These are phyloP conservation scores for Lamprologus ornatipinnis DNA, from an alignment of 2,113 vertebrate genomes.

Conservation along the genomic window DNA sequence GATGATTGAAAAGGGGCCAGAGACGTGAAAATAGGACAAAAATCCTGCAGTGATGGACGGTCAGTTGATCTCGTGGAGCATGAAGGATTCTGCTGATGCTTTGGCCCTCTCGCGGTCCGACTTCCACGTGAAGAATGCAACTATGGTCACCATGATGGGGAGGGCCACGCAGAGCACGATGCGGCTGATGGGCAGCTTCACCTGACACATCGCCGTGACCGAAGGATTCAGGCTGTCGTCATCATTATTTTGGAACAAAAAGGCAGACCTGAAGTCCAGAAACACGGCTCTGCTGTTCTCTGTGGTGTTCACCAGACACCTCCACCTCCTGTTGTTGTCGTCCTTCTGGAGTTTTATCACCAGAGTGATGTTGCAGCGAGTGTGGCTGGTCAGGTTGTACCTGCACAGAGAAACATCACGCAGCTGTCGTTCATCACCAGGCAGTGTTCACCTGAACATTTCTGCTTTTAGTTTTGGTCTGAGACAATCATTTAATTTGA, in stretches of 20 bases:
- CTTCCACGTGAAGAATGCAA: background rate
- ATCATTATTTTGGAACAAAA: background rate
- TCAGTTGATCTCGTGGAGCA: background rate
- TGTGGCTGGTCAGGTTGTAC: background rate
- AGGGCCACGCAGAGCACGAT: slow-evolving; percentile 22
- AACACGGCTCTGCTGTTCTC: background rate
- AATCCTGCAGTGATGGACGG: background rate
- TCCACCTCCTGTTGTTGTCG: slow-evolving; percentile 34
- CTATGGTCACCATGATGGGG: slow-evolving; percentile 13
- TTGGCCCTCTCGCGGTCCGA: background rate
- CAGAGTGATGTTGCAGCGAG: slow-evolving; percentile 21
- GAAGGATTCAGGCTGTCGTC: fast-evolving
- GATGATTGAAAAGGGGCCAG: background rate
- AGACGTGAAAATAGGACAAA: background rate
- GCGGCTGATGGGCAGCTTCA: slow-evolving; percentile 21
- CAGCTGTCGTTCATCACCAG: background rate
- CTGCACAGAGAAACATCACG: background rate
- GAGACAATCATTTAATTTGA: background rate
- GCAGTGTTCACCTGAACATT: background rate
- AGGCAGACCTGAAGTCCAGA: slow-evolving; percentile 15
- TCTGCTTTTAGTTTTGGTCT: background rate
- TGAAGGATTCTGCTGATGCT: background rate
- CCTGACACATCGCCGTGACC: fast-evolving
- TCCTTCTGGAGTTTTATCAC: background rate
- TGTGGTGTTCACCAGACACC: background rate